Percentiles rank a stretch among this genome's conserved stretches.
Evolutionary conservation across 1,140 invertebrate genomes (phyloP).

Genomic region (Drosophila dunni): DNA sequence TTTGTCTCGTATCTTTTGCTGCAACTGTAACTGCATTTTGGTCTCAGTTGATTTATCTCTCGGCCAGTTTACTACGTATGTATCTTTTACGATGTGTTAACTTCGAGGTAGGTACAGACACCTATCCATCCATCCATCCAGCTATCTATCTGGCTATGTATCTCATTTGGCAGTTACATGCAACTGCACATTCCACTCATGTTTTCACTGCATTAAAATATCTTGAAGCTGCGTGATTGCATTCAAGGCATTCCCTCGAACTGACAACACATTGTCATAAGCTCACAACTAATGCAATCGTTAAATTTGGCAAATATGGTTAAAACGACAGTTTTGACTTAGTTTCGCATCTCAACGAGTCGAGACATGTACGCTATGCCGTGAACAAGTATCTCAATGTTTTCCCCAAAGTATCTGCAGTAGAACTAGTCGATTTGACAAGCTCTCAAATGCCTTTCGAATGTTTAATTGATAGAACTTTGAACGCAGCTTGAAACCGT

Average conservation of each 20-base stretch:
- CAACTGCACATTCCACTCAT: conserved; percentile 65
- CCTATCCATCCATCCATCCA: conserved; percentile 21
- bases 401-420: conserved; percentile 32
- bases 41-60: conserved; percentile 62
- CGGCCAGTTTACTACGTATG: conserved; percentile 24
- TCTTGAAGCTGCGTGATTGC: conserved; percentile 62
- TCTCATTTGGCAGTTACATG: conserved; percentile 48
- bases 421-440: conserved; percentile 31
- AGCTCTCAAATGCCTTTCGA: conserved; percentile 6
- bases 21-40: neutral
- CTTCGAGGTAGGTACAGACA: conserved; percentile 53
- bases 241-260: conserved; percentile 61
- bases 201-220: conserved; percentile 76
- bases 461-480: conserved; percentile 31
- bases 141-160: neutral
- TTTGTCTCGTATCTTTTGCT: neutral
- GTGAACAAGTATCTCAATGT: conserved; percentile 28
- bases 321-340: conserved; percentile 54
- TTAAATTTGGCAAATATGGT: conserved; percentile 82
- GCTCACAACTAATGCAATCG: conserved; percentile 70
- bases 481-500: neutral
- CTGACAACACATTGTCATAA: conserved; percentile 64
- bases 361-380: conserved; percentile 25
- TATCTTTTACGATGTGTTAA: conserved; percentile 70
- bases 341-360: conserved; percentile 44